These are phyloP conservation scores for Lordiphosa clarofinis DNA, from an alignment of 1,140 invertebrate species.

Conservation along the genomic window DNA sequence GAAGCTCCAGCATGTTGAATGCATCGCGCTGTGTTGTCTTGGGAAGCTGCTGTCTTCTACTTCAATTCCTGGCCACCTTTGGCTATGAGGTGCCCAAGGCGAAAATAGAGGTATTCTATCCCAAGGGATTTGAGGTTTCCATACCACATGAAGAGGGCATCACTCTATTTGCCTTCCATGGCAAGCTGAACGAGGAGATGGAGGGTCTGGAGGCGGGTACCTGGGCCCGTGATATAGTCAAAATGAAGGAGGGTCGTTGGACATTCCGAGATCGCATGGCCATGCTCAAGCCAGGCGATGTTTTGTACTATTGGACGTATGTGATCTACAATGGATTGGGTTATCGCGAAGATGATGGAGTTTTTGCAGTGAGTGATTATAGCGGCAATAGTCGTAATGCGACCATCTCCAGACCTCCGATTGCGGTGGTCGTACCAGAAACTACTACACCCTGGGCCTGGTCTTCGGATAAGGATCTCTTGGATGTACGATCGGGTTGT, in stretches of 20 bases:
- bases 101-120: slow-evolving; percentile 83
- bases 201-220: slow-evolving; percentile 85
- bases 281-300: slow-evolving; percentile 84
- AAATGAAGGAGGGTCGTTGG: slow-evolving; percentile 84
- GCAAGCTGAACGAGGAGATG: slow-evolving; percentile 87
- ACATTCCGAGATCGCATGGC: slow-evolving; percentile 84
- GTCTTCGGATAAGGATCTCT: slow-evolving; percentile 3
- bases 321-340: slow-evolving; percentile 84
- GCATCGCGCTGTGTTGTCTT: slow-evolving; percentile 5
- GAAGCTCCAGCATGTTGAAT: slow-evolving; percentile 25
- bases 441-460: slow-evolving; percentile 19
- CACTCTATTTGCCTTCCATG: slow-evolving; percentile 87
- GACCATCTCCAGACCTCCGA: neutral
- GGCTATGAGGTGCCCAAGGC: slow-evolving; percentile 82
- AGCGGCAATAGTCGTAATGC: slow-evolving; percentile 12
- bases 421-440: neutral
- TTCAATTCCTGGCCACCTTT: slow-evolving; percentile 9
- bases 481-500: slow-evolving; percentile 39
- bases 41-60: slow-evolving; percentile 5
- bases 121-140: slow-evolving; percentile 83
- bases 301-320: slow-evolving; percentile 88
- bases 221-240: slow-evolving; percentile 85
- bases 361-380: slow-evolving; percentile 81
- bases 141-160: slow-evolving; percentile 85
- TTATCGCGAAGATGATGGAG: slow-evolving; percentile 83